These are phyloP conservation scores for Tanypteryx hageni DNA, from an alignment of 2,888 invertebrate genomes.

Conservation along the genomic window DNA sequence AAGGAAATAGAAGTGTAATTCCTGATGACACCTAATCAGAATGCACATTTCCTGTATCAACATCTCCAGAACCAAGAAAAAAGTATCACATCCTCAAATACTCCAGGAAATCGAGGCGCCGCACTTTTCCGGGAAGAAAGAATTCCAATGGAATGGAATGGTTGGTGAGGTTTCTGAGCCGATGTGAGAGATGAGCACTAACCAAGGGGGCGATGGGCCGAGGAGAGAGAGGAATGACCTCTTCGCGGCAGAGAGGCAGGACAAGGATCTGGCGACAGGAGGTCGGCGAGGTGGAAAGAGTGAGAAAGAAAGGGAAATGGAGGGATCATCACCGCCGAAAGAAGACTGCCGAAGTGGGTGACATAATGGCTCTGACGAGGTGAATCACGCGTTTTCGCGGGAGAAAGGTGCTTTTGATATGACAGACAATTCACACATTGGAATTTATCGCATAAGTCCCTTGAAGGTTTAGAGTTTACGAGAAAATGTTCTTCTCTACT, in stretches of 20 bases:
- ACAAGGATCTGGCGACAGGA: slow-evolving; percentile 19
- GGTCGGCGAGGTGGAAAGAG: background rate
- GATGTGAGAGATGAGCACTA: background rate
- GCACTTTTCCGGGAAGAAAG: background rate
- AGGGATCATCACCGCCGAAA: background rate
- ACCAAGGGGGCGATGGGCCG: background rate
- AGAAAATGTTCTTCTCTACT: too few species aligned
- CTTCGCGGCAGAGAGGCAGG: background rate
- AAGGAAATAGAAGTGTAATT: too few species aligned
- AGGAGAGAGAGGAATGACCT: slow-evolving; percentile 20
- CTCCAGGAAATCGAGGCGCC: background rate
- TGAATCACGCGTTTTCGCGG: too few species aligned
- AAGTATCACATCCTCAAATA: background rate
- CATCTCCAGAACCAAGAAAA: background rate
- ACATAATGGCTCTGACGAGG: background rate
- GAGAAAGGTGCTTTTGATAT: too few species aligned
- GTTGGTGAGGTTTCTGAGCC: background rate
- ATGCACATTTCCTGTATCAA: background rate
- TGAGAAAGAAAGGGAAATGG: background rate
- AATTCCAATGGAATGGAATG: background rate
- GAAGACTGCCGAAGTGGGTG: background rate
- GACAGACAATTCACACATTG: too few species aligned
- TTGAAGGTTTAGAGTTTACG: too few species aligned
- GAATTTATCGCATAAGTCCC: too few species aligned
- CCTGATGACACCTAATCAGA: background rate